These are phyloP conservation scores for Agrochola litura DNA, from an alignment of 2,888 invertebrate species.

Conservation along the genomic window DNA sequence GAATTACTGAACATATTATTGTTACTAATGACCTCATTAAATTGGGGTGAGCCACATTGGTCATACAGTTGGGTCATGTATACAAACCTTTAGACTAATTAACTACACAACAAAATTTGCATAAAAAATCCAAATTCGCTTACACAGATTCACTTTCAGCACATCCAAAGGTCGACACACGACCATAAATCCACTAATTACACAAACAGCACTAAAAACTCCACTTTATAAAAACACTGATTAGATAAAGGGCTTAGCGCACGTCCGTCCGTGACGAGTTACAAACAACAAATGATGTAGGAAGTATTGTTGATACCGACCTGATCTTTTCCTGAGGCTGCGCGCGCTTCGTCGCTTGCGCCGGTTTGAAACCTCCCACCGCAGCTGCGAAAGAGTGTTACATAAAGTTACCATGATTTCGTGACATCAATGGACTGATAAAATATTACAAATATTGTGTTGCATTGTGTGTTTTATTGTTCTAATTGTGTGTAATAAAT, in stretches of 20 bases:
- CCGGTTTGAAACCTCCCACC: constrained; percentile 84
- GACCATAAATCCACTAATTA: constrained; percentile 57
- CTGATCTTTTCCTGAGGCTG: constrained; percentile 88
- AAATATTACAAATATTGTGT: constrained; percentile 36
- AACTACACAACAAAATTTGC: not conserved
- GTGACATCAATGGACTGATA: constrained; percentile 58
- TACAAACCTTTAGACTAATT: constrained; percentile 34
- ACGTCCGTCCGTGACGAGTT: constrained; percentile 76
- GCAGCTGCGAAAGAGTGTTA: constrained; percentile 84
- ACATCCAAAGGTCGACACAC: constrained; percentile 66
- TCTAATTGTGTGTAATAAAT: constrained; percentile 2
- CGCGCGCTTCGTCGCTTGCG: constrained; percentile 81
- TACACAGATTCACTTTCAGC: constrained; percentile 65
- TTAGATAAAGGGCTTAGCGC: constrained; percentile 62
- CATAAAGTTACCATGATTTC: constrained; percentile 81
- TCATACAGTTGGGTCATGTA: not conserved
- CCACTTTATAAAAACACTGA: constrained; percentile 57
- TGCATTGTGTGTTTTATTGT: constrained; percentile 3
- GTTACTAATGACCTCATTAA: constrained; percentile 37
- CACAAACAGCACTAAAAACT: constrained; percentile 61
- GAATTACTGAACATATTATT: not conserved
- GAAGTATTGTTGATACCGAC: constrained; percentile 77
- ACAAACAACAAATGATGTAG: constrained; percentile 82
- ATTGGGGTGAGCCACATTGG: not conserved
- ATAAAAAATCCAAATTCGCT: constrained; percentile 31